Conservation (phyloP, 1,140 invertebrate genomes). For the Tetragnatha versicolor region DNA sequence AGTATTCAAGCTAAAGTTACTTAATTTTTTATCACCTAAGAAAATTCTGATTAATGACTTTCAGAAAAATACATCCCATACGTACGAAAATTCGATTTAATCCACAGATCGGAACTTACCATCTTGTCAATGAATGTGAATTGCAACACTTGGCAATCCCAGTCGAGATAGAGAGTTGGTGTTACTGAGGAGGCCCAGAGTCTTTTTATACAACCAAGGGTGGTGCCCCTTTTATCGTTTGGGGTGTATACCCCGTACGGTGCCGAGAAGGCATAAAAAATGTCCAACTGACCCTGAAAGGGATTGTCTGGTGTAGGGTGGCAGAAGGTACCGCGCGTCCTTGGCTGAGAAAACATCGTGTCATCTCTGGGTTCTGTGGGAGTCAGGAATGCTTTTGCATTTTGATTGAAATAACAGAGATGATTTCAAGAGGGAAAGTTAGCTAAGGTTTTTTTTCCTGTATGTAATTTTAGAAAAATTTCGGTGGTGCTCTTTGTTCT, state of each 20-base stretch:
- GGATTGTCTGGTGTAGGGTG: conserved; percentile 22
- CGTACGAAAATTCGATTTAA: too few species aligned
- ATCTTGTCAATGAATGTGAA: neutral
- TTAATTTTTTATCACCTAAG: too few species aligned
- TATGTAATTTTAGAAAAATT: too few species aligned
- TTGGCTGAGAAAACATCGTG: conserved; percentile 24
- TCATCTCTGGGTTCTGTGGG: conserved; percentile 18
- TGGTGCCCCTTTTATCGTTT: conserved; percentile 18
- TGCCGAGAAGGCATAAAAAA: conserved; percentile 25
- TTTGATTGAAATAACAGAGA: too few species aligned
- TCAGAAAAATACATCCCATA: too few species aligned
- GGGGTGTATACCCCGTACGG: conserved; percentile 23
- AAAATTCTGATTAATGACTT: too few species aligned
- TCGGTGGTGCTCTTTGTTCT: too few species aligned
- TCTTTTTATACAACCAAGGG: conserved; percentile 42
- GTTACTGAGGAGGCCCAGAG: neutral
- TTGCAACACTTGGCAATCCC: neutral
- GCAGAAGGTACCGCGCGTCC: conserved; percentile 4
- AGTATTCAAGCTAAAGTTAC: too few species aligned
- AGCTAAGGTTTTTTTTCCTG: too few species aligned
- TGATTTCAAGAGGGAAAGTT: too few species aligned
- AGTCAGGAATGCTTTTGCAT: conserved; percentile 22
- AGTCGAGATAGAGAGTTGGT: neutral
- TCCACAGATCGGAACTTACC: conserved; percentile 18
- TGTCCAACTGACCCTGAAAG: conserved; percentile 51